Evolutionary conservation across 2,888 invertebrate genomes (phyloP), one percentile per base, ranked within the genome.

Genomic region (Aproaerema taeniolella): DNA sequence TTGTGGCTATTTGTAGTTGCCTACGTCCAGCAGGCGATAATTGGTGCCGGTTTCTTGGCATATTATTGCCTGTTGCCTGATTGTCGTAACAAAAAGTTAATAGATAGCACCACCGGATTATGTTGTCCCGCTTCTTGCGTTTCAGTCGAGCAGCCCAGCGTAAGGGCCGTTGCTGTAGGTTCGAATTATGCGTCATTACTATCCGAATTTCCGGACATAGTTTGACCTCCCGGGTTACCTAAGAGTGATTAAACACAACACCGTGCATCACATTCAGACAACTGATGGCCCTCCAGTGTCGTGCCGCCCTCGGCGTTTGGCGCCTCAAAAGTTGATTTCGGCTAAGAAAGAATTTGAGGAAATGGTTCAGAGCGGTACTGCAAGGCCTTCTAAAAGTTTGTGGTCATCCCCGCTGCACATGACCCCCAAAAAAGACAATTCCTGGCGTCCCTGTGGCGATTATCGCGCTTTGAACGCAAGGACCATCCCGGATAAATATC

Each of bases 341-440:
- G n/a, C n/a, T 0, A 47, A 52, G 17, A 36, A 36, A 16, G 52
- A 53, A 31, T 58, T 61, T 33, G 43, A 53, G 2, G 45, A 35
- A 4, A 57, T 58, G 50, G 26, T 52, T 10, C 5, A n/a, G 5
- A n/a, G 6, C 10, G 57, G 54, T 3, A 55, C 49, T 5, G 49
- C 51, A 26, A 11, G 54, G 7, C 47, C 50, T 5, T 50, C 55
- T 8, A 31, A 47, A 7, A 58, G 59, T 31, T 41, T 53, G 3
- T 70, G 63, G 67, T 38, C 65, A 3, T 55, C 53, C 0, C 58
- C 57, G 4, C 45, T 66, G 0, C 61, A 60, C 38, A 31, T 61
- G 44, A 57, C 50, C 3, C 51, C 50, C 2, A 66, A 63, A 39
- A 47, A 49, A 45, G 44, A 47, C 8, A 44, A 45, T 7, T 8